Conservation (phyloP, 2,113 vertebrate species). For the Dryoscopus gambensis region DNA sequence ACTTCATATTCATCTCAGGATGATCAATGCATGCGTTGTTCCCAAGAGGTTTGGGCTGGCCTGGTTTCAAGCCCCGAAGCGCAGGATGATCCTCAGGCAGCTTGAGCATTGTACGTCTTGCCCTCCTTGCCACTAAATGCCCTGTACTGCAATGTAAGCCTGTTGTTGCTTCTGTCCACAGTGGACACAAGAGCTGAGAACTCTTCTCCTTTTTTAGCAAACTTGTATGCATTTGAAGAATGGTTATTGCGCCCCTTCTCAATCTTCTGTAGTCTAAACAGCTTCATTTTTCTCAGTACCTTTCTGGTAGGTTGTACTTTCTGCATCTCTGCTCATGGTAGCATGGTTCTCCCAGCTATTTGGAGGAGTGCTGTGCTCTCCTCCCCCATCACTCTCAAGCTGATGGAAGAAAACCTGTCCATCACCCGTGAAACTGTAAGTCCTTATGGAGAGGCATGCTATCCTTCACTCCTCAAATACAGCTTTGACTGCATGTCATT, state of each 20-base stretch:
- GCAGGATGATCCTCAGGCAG: not conserved
- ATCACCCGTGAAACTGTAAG: not conserved
- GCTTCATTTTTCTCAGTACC: not conserved
- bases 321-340: not conserved
- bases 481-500: constrained; percentile 5
- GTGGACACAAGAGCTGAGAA: not conserved
- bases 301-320: not conserved
- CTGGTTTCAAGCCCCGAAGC: not conserved
- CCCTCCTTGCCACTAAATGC: not conserved
- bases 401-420: constrained; percentile 21
- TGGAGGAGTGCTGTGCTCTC: not conserved
- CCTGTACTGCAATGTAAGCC: not conserved
- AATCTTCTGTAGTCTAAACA: not conserved
- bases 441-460: not conserved
- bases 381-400: not conserved
- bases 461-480: constrained; percentile 17
- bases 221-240: not conserved
- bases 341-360: not conserved
- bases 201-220: not conserved
- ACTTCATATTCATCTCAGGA: not conserved
- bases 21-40: not conserved
- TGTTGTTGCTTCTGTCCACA: not conserved
- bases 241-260: fast-evolving
- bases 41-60: not conserved
- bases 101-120: not conserved